Conservation (phyloP, 2,888 invertebrate genomes). For the Platypus cylindrus region DNA sequence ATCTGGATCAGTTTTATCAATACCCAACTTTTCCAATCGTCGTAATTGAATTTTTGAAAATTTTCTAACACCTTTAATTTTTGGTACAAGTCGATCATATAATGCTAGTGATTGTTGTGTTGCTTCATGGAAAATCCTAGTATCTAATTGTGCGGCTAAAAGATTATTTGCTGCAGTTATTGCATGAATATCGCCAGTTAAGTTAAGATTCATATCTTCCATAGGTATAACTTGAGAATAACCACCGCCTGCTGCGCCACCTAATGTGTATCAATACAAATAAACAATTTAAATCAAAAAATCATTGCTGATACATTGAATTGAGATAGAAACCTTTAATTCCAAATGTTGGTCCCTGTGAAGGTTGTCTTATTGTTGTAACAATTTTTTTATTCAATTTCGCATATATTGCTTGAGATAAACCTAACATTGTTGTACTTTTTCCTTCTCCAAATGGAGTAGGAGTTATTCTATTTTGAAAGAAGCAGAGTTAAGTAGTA, state of each 20-base stretch:
- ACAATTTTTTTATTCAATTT: conserved; percentile 77
- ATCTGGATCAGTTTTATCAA: conserved; percentile 74
- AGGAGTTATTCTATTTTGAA: conserved; percentile 93
- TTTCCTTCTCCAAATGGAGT: conserved; percentile 99
- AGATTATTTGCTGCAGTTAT: conserved; percentile 97
- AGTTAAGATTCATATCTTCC: conserved; percentile 98
- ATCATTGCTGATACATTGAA: conserved; percentile 1
- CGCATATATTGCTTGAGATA: conserved; percentile 83
- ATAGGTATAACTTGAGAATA: conserved; percentile 95
- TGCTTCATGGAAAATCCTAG: conserved; percentile 90
- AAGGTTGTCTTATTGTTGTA: conserved; percentile 92
- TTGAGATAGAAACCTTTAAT: conserved; percentile 54
- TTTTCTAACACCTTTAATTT: conserved; percentile 60
- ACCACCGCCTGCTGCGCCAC: conserved; percentile 97
- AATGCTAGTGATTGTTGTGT: conserved; percentile 81
- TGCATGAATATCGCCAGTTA: conserved; percentile 97
- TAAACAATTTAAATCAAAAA: conserved; percentile 4
- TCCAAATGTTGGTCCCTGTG: conserved; percentile 98
- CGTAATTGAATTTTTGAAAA: conserved; percentile 82
- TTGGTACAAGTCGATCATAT: conserved; percentile 80
- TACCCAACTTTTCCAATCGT: conserved; percentile 61
- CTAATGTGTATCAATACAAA: too few relatives aligned
- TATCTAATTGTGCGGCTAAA: conserved; percentile 94
- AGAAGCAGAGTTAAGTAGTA: conserved; percentile 1
- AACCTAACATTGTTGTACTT: conserved; percentile 87